These are phyloP conservation scores for Acholoe squamosa DNA, from an alignment of 2,888 invertebrate genomes.

Conservation along the genomic window DNA sequence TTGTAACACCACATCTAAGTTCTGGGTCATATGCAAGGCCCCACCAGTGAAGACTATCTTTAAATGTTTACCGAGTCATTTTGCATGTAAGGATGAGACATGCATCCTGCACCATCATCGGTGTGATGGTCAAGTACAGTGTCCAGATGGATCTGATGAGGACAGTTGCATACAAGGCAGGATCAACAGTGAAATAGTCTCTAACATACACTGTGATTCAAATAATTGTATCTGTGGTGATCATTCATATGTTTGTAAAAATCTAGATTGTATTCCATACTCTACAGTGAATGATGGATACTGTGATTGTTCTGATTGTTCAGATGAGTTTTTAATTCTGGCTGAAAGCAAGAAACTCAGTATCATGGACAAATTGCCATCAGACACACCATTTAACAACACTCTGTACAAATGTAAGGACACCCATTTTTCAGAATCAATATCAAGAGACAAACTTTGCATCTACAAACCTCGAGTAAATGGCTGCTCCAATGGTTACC, in stretches of 20 bases:
- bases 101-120: background rate
- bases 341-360: background rate
- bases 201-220: background rate
- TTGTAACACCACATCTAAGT: background rate
- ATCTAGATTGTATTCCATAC: background rate
- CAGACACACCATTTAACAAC: background rate
- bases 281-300: background rate
- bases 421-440: background rate
- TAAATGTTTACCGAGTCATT: background rate
- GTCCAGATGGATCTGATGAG: conserved; percentile 3
- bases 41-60: background rate
- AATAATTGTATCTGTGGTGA: background rate
- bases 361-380: background rate
- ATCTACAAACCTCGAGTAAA: background rate
- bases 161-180: background rate
- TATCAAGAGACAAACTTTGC: background rate
- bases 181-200: background rate
- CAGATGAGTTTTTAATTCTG: background rate
- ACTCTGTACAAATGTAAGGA: background rate
- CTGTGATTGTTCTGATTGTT: background rate
- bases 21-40: background rate
- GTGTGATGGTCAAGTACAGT: background rate
- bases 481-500: background rate
- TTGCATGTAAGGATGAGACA: background rate
- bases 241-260: background rate